Evolutionary conservation across 2,888 invertebrate genomes (phyloP), one percentile per base, ranked within the genome.

Genomic region (Drosophila kuntzei): DNA sequence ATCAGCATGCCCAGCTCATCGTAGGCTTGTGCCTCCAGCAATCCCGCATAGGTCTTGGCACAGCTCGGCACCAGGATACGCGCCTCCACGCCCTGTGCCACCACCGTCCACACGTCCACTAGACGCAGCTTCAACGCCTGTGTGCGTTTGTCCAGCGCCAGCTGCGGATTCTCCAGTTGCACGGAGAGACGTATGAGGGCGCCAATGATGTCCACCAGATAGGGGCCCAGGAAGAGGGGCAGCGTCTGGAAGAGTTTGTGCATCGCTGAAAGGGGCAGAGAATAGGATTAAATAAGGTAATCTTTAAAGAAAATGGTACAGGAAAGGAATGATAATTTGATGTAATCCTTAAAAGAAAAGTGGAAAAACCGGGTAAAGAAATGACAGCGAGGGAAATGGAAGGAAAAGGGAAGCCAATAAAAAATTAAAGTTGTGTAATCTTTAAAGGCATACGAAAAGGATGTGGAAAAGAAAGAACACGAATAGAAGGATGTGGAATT

Each of bases 141-240:
- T 0, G 94, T 92, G 90, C 94, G 94, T 49, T 92, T 93, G 60
- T 94, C 93, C 18, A 91, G 66, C 7, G 51, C 9, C 39, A 88
- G 9, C 1, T 59, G 47, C 3, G 75, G 22, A 51, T 61, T 41
- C 14, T 93, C 71, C 58, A 84, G 49, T 39, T 80, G 94, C 0
- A 93, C 93, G 2, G 93, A 87, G 34, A 96, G 80, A 4, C 80
- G 78, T 0, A 71, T 94, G 39, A 96, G 92, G 76, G 95, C 94
- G 8, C 93, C 93, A 1, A 97, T 90, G 32, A 97, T 93, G 79
- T 95, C 95, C 75, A 95, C 94, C 32, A 98, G 92, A 91, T 98
- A 98, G 0, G 97, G 96, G 69, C 97, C 97, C 72, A 98, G 91
- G 90, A 98, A 98, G 37, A 96, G 93, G 0, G 97, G 95, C 41